Evolutionary conservation across 2,797 vertebrate species (phyloP).

Genomic region (Acanthurus tractus): DNA sequence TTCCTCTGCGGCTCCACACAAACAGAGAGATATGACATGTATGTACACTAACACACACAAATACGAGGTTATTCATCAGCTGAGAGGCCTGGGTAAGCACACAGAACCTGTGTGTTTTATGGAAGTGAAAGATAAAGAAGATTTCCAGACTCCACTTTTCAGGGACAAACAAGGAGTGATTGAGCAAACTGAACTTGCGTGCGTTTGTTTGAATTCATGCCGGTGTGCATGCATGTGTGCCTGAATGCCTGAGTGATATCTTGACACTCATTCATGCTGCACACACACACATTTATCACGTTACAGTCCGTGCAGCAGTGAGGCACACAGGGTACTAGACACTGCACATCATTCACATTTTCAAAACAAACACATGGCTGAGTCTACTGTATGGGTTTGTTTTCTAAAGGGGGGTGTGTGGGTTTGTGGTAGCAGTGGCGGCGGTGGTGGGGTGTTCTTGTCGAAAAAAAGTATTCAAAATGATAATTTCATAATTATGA

Average conservation of each 20-base stretch:
- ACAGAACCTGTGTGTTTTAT: conserved; percentile 27
- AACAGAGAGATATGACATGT: conserved; percentile 39
- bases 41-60: not conserved
- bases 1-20: conserved; percentile 38
- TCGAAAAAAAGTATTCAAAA: no score
- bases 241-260: conserved; percentile 10
- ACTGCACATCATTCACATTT: not conserved
- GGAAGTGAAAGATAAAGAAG: conserved; percentile 26
- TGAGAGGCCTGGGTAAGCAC: conserved; percentile 11
- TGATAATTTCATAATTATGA: not conserved
- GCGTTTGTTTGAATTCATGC: not conserved
- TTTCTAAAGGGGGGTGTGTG: not conserved
- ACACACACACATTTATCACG: conserved; percentile 2
- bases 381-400: not conserved
- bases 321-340: not conserved
- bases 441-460: no score
- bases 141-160: conserved; percentile 30
- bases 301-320: not conserved
- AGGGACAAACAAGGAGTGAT: conserved; percentile 42
- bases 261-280: conserved; percentile 15
- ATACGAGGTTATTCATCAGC: conserved; percentile 25
- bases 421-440: not conserved
- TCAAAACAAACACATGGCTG: not conserved
- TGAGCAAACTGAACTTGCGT: not conserved
- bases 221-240: not conserved